Conservation (phyloP, 2,797 vertebrate genomes). For the Lophius americanus region DNA sequence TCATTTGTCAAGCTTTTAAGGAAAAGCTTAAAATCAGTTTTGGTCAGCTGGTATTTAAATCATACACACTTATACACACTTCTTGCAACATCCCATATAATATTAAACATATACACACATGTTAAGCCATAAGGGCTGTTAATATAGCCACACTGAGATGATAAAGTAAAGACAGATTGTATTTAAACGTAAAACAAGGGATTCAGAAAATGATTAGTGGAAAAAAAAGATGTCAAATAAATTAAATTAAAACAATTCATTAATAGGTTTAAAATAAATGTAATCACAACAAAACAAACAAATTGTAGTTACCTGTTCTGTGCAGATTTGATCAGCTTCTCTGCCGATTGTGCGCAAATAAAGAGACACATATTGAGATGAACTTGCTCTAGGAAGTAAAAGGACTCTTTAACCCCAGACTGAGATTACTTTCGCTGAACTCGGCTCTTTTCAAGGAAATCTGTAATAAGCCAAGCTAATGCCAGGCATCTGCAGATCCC, state of each 20-base stretch:
- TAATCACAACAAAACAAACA: not conserved
- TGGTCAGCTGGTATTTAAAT: no score
- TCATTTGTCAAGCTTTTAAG: conserved; percentile 23
- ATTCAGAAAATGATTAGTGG: conserved; percentile 52
- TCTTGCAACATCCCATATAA: no score
- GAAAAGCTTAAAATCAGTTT: conserved; percentile 3
- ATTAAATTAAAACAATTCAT: conserved; percentile 9
- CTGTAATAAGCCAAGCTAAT: conserved; percentile 5
- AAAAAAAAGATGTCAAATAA: not conserved
- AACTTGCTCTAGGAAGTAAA: not conserved
- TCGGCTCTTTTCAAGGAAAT: conserved; percentile 4
- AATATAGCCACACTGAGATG: conserved; percentile 47
- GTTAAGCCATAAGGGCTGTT: no score
- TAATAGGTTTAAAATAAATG: not conserved
- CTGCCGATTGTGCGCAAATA: conserved; percentile 4
- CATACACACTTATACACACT: no score
- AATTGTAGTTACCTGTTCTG: conserved; percentile 14
- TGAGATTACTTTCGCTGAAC: not conserved
- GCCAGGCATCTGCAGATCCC: not conserved
- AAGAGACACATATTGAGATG: not conserved
- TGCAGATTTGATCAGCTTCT: no score
- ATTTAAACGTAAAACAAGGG: conserved; percentile 69
- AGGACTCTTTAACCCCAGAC: not conserved
- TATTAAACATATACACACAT: no score
- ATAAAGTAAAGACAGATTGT: conserved; percentile 72